Percentiles rank a stretch among this genome's conserved stretches.
These are phyloP conservation scores for Lateolabrax maculatus DNA, from an alignment of 2,797 vertebrate species.

Conservation along the genomic window DNA sequence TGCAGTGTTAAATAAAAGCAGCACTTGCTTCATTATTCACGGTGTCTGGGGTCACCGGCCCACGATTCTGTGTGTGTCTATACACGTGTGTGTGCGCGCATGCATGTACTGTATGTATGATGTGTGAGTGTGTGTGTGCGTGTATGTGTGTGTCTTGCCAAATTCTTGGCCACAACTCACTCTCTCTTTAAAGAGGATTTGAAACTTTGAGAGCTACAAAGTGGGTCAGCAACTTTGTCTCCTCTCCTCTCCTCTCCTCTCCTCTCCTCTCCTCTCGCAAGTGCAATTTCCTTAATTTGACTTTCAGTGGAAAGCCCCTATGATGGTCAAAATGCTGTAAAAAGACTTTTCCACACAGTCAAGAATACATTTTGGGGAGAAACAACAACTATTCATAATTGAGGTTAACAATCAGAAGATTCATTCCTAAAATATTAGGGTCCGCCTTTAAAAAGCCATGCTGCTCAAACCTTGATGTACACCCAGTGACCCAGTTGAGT, in stretches of 20 bases:
- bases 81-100: not conserved
- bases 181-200: slow-evolving; percentile 74
- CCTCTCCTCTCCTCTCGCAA: not conserved
- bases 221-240: slow-evolving; percentile 79
- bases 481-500: slow-evolving; percentile 76
- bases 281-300: not conserved
- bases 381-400: slow-evolving; percentile 6
- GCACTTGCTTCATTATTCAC: slow-evolving; percentile 68
- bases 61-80: slow-evolving; percentile 6
- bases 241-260: slow-evolving; percentile 18
- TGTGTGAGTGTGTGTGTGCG: slow-evolving; percentile 13
- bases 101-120: not conserved
- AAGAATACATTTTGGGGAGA: not conserved
- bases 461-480: slow-evolving; percentile 28
- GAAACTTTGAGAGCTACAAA: slow-evolving; percentile 77
- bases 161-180: slow-evolving; percentile 54
- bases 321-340: not conserved
- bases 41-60: slow-evolving; percentile 57
- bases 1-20: slow-evolving; percentile 67
- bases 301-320: slow-evolving; percentile 10
- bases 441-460: slow-evolving; percentile 5
- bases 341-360: not conserved
- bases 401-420: not conserved
- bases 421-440: not conserved
- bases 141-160: slow-evolving; percentile 30